These are phyloP conservation scores for Diaphora mendica DNA, from an alignment of 2,888 invertebrate genomes.

Conservation along the genomic window DNA sequence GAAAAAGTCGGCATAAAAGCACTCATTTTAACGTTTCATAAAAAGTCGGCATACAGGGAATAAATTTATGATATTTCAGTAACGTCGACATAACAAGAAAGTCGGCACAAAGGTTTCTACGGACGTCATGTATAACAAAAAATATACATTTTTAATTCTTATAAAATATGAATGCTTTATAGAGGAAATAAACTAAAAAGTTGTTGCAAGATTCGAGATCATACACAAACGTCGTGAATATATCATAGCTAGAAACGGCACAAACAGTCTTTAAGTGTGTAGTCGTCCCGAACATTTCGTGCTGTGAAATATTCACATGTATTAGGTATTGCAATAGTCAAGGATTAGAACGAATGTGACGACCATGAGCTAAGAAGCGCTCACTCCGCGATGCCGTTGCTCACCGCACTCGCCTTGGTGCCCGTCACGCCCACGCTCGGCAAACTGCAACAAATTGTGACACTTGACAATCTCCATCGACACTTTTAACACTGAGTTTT, in stretches of 20 bases:
- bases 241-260: slow-evolving; percentile 74
- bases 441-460: slow-evolving; percentile 52
- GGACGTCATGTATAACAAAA: slow-evolving; percentile 65
- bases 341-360: slow-evolving; percentile 37
- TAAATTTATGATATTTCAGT: too few relatives aligned
- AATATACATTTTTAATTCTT: slow-evolving; percentile 69
- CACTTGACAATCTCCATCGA: neutral
- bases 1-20: too few relatives aligned
- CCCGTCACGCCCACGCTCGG: slow-evolving; percentile 52
- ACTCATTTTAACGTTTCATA: too few relatives aligned
- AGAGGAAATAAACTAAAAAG: slow-evolving; percentile 63
- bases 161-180: slow-evolving; percentile 63
- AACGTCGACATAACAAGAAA: too few relatives aligned
- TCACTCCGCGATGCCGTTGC: slow-evolving; percentile 75
- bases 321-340: slow-evolving; percentile 68
- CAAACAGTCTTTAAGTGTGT: slow-evolving; percentile 41
- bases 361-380: slow-evolving; percentile 26
- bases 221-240: slow-evolving; percentile 75
- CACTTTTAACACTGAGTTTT: neutral
- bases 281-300: slow-evolving; percentile 76
- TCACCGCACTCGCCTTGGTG: slow-evolving; percentile 62
- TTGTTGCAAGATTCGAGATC: slow-evolving; percentile 79
- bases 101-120: slow-evolving; percentile 31
- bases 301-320: slow-evolving; percentile 80
- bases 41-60: too few relatives aligned